Evolutionary conservation across 2,797 vertebrate species (phyloP).

Genomic region (Propithecus perrieri): DNA sequence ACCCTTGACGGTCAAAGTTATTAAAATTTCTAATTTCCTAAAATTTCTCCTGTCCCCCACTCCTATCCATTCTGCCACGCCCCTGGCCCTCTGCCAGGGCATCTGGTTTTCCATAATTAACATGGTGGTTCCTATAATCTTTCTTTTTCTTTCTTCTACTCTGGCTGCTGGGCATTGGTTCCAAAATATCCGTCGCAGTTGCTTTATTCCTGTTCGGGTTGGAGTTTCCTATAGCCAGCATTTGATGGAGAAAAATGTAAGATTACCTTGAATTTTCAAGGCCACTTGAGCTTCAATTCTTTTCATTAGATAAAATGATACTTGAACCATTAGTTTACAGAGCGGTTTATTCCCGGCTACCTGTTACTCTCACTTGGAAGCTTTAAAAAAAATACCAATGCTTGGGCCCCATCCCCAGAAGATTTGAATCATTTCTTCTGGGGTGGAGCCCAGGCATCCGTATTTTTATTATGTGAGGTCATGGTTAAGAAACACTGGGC

Average conservation of each 20-base stretch:
- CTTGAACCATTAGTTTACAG: background rate
- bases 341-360: background rate
- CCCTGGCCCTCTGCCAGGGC: conserved; percentile 51
- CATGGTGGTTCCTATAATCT: background rate
- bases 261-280: background rate
- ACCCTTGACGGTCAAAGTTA: conserved; percentile 27
- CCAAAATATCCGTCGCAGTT: background rate
- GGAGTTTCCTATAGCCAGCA: background rate
- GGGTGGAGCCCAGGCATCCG: conserved; percentile 55
- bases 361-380: conserved; percentile 9
- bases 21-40: conserved; percentile 69
- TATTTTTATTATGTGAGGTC: conserved; percentile 61
- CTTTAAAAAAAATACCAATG: background rate
- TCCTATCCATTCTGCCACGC: background rate
- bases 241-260: background rate
- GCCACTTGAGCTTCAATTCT: background rate
- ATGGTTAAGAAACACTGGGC: conserved; percentile 62
- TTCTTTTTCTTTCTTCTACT: background rate
- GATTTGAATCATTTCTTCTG: conserved; percentile 62
- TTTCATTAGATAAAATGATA: background rate
- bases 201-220: background rate
- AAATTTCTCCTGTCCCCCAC: conserved; percentile 59
- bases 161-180: background rate
- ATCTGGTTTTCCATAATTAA: conserved; percentile 63
- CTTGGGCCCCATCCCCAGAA: background rate